phyloP scores from a whole-genome alignment of 2,797 vertebrate genomes.

The Peromyscus nudipes region DNA sequence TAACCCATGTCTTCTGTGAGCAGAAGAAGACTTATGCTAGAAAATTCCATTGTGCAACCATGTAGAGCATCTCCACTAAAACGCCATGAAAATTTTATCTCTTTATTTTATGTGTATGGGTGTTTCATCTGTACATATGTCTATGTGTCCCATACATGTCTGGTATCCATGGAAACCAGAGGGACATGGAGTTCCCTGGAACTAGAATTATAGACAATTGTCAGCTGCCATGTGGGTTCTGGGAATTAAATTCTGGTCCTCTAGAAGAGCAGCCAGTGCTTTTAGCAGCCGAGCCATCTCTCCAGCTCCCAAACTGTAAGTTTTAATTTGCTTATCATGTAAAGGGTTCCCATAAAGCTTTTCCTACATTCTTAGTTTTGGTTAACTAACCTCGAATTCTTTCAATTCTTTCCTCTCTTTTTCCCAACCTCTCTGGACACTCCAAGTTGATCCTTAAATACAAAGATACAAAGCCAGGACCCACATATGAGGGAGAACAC shows the following conservation, averaged over 20 bases:
- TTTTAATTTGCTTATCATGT: background rate
- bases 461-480: background rate
- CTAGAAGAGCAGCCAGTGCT: background rate
- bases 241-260: background rate
- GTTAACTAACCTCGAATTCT: background rate
- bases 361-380: background rate
- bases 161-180: background rate
- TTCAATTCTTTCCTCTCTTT: background rate
- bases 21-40: too few relatives aligned
- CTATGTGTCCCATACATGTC: background rate
- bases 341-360: background rate
- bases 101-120: background rate
- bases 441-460: background rate
- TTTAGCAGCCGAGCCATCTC: background rate
- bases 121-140: background rate
- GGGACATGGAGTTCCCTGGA: background rate
- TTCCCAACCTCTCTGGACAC: background rate
- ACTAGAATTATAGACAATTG: background rate
- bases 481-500: background rate
- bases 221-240: background rate
- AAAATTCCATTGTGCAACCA: background rate
- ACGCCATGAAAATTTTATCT: background rate
- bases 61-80: background rate
- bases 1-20: background rate
- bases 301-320: background rate